Evolutionary conservation across 2,888 invertebrate species (phyloP), one percentile per base, ranked within the genome.

Genomic region (Acleris laterana): DNA sequence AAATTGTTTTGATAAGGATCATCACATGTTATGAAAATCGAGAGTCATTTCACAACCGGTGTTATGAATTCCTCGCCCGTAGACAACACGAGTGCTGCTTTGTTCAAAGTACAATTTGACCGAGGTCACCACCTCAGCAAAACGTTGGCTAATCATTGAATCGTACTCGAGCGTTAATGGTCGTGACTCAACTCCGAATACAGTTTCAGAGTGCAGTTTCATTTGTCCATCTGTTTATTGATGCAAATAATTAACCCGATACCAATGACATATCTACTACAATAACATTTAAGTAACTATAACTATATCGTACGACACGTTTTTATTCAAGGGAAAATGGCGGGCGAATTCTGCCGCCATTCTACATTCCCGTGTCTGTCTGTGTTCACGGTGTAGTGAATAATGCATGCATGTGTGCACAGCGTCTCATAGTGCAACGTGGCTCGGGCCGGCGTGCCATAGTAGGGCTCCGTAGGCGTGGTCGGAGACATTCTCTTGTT

Each of bases 121-220:
- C 89, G 89, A 91, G 91, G 91, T 86, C 89, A 84, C 79, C 78
- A 74, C 82, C 81, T 87, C 75, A 81, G 86, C 84, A 82, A 83
- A 85, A 84, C 83, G 80, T 90, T 89, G 81, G 83, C 80, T 84
- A 89, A 90, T 86, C 82, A 80, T 79, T 87, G 65, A 66, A 66
- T 80, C 80, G 72, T 73, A 77, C 75, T 84, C 73, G 81, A 81
- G 57, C 48, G 28, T 50, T 52, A 44, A 53, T 55, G 55, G 25
- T 66, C 57, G 57, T 66, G 52, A 57, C 52, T 51, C 20, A 20
- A 66, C 20, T 55, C 50, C 50, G 42, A 59, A 60, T 38, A 51
- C 42, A 50, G 28, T 25, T n/a, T n/a, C n/a, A n/a, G 19, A 20
- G 49, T 16, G 19, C 22, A 52, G 49, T 25, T 51, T 22, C 22